phyloP scores from a whole-genome alignment of 2,888 invertebrate species.

The Macaria liturata region DNA sequence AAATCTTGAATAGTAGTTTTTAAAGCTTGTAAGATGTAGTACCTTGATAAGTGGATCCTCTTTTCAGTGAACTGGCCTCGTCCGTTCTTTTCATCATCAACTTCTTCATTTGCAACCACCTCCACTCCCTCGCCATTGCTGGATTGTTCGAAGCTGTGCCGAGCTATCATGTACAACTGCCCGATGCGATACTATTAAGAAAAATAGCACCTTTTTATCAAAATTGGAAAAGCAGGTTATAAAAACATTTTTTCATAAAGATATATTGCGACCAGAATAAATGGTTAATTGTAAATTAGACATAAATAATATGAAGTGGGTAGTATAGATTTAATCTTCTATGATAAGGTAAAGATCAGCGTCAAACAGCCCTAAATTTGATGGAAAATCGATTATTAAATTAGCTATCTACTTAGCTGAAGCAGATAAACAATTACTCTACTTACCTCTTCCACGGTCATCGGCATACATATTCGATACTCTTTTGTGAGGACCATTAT shows the following conservation, averaged over 20 bases:
- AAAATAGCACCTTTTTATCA: background rate
- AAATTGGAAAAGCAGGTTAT: too few relatives aligned
- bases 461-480: conserved; percentile 96
- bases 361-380: too few relatives aligned
- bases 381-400: too few relatives aligned
- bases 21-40: background rate
- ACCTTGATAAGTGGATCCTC: conserved; percentile 94
- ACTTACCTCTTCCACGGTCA: conserved; percentile 94
- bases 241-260: too few relatives aligned
- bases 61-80: conserved; percentile 95
- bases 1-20: too few relatives aligned
- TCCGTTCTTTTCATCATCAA: conserved; percentile 90
- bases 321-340: too few relatives aligned
- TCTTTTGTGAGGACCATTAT: conserved; percentile 93
- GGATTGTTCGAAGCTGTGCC: conserved; percentile 96
- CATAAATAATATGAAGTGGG: too few relatives aligned
- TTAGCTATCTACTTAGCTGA: too few relatives aligned
- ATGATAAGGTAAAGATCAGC: too few relatives aligned
- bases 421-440: background rate
- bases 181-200: conserved; percentile 92
- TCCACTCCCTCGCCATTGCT: conserved; percentile 96
- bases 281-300: too few relatives aligned
- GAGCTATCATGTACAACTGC: conserved; percentile 97
- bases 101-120: conserved; percentile 92
- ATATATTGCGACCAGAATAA: too few relatives aligned